Evolutionary conservation across 2,888 invertebrate genomes (phyloP), one percentile per base, ranked within the genome.

Genomic region (Lycaena phlaeas): DNA sequence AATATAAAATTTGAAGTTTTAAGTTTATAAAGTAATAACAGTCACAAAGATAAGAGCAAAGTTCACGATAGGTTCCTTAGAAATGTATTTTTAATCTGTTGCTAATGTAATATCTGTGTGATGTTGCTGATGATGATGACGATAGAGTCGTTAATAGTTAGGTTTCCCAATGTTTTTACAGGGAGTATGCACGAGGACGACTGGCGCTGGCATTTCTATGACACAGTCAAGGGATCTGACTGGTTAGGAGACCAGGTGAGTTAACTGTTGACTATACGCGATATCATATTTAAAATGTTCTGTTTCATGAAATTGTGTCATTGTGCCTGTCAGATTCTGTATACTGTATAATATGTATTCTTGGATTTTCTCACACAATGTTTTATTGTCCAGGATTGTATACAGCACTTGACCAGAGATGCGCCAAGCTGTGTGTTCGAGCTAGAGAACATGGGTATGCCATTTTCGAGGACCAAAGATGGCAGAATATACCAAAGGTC

Each of bases 131-230:
- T n/a, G n/a, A n/a, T n/a, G n/a, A n/a, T n/a, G n/a, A n/a, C n/a
- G n/a, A n/a, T n/a, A n/a, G n/a, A n/a, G n/a, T n/a, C n/a, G n/a
- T n/a, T n/a, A n/a, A n/a, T n/a, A n/a, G n/a, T n/a, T n/a, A 10
- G 11, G 12, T 25, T n/a, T 7, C 12, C 11, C 1, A 9, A 14
- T 31, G 11, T 7, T n/a, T 38, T 9, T 28, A 30, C 52, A 88
- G 88, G 87, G 14, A 91, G 89, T 56, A 97, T 98, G 93, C 96
- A 97, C 59, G 89, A 90, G n/a, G 97, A 97, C 61, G 90, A 94
- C 57, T 98, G 98, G 98, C 90, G 91, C 43, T 98, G 92, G 89
- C 98, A 99, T 67, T 97, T 97, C 91, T 98, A 96, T 65, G 98
- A 98, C 64, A 98, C 98, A 0, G 94, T 98, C 3, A 98, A 97